Base-by-base conservation (phyloP, 2,888 invertebrate genomes). In the Temnothorax rugatulus region DNA sequence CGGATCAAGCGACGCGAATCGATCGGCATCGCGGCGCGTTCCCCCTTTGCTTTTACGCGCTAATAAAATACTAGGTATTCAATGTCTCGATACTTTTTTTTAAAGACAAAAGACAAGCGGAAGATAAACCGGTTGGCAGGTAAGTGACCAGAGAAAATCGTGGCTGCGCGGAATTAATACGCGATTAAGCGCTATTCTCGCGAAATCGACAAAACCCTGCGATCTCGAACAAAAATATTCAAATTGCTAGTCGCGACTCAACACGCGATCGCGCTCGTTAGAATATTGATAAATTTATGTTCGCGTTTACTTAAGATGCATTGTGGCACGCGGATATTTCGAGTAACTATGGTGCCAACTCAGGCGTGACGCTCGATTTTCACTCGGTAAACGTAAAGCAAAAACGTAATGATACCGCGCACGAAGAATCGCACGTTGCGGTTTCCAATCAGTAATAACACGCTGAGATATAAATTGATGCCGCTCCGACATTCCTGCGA, bases 341-440 rank as follows among this genome's bases (percentile, higher is more conserved):
- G 77, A 29, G 41, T 50, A 64, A 25, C 38, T 75, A 11, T 18
- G 25, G 25, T n/a, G 41, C 13, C 52, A 41, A 13, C n/a, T 81
- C 71, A 73, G 63, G 59, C 75, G 76, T 86, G 77, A 82, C 77
- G 79, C 15, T 77, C 73, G 61, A 64, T 44, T 82, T 64, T 61
- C 75, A 66, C 38, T 34, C 34, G 38, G 63, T 73, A 73, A 73
- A 73, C 86, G 81, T 69, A 63, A 68, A 38, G 74, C 68, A 82
- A 82, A 82, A 84, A 82, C 73, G 44, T 86, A 86, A 86, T 84
- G 57, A 77, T 54, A 86, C 41, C 21, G 38, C 61, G 34, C 52
- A 29, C 50, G 44, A 64, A 66, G 77, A 84, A 82, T 59, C 73
- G 66, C 68, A n/a, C 59, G 61, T 63, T 84, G 73, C 50, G 74